Evolutionary conservation across 2,113 vertebrate species (phyloP).

Genomic region (Tragelaphus buxtoni): DNA sequence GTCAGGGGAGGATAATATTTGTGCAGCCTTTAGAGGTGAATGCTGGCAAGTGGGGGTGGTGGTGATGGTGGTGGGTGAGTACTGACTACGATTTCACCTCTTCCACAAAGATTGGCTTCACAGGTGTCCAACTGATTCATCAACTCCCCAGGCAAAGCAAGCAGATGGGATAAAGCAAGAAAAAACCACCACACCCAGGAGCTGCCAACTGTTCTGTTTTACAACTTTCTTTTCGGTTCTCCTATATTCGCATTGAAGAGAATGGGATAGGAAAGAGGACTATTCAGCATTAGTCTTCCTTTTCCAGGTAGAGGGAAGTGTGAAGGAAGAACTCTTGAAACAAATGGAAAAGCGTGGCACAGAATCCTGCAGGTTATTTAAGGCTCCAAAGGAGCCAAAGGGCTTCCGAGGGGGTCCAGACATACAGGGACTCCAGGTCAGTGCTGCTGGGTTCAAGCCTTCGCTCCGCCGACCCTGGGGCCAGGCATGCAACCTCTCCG

Average conservation of each 20-base stretch:
- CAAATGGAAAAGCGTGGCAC: accelerated
- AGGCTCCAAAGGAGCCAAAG: background rate
- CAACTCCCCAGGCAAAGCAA: background rate
- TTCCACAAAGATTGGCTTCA: background rate
- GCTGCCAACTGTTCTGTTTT: no score
- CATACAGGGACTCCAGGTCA: background rate
- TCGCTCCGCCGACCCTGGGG: background rate
- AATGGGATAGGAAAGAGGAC: background rate
- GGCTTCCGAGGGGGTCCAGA: accelerated
- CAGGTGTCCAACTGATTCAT: accelerated
- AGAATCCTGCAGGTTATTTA: accelerated
- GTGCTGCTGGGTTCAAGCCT: background rate
- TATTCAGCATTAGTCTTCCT: background rate
- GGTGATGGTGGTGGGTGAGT: background rate
- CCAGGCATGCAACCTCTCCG: background rate
- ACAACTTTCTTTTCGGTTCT: background rate
- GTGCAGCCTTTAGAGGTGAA: background rate
- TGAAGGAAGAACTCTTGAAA: background rate
- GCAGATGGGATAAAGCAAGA: background rate
- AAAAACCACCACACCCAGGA: accelerated
- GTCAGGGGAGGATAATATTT: no score
- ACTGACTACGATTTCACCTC: accelerated
- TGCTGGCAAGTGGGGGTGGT: no score
- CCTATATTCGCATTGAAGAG: background rate
- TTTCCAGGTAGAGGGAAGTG: background rate